Conservation (phyloP, 2,888 invertebrate species). For the Polydrusus cervinus region DNA sequence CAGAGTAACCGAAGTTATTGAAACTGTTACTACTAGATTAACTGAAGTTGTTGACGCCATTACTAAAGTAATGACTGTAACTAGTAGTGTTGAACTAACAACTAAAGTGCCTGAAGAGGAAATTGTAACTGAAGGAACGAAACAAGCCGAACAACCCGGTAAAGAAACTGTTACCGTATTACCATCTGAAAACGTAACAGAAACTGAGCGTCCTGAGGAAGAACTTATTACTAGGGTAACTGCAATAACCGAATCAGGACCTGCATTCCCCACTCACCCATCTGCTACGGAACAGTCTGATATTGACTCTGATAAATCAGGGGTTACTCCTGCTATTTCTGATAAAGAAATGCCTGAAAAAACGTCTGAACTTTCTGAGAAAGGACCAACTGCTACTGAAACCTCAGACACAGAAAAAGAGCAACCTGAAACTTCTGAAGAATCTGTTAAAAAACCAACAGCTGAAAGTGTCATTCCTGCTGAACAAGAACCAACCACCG, state of each 20-base stretch:
- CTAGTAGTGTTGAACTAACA: constrained; percentile 49
- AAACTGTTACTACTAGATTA: constrained; percentile 53
- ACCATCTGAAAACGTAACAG: constrained; percentile 13
- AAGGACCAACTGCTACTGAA: constrained; percentile 14
- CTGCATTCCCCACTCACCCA: constrained; percentile 32
- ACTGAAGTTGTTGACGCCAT: constrained; percentile 56
- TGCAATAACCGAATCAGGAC: constrained; percentile 27
- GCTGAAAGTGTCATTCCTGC: constrained; percentile 5
- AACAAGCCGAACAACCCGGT: constrained; percentile 27
- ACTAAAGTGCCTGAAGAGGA: constrained; percentile 26
- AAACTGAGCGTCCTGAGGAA: constrained; percentile 22
- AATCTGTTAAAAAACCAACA: constrained; percentile 33
- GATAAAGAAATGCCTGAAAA: constrained; percentile 48
- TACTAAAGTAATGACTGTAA: constrained; percentile 46
- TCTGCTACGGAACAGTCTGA: constrained; percentile 19
- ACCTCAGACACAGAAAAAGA: constrained; percentile 13
- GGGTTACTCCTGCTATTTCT: constrained; percentile 34
- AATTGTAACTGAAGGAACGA: constrained; percentile 25
- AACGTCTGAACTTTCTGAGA: constrained; percentile 27
- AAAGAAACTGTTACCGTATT: neutral
- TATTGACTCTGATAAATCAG: constrained; percentile 45
- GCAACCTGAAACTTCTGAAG: constrained; percentile 29
- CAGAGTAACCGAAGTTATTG: constrained; percentile 56
- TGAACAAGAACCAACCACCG: constrained; percentile 24
- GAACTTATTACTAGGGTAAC: constrained; percentile 24